Conservation (phyloP, 2,888 invertebrate species). For the Aporophyla lueneburgensis region DNA sequence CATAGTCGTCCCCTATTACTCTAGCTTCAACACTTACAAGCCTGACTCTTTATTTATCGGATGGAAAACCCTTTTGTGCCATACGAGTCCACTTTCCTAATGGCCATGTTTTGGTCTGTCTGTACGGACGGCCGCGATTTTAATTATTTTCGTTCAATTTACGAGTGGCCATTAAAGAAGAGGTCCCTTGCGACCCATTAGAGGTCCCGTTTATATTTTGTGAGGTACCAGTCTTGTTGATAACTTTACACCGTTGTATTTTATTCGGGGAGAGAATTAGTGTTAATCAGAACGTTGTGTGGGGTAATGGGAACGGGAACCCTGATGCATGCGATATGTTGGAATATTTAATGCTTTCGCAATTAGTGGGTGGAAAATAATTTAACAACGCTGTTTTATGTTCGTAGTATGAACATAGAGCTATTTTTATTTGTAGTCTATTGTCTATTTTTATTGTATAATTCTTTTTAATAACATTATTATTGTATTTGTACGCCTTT, state of each 20-base stretch:
- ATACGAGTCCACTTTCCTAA: slow-evolving; percentile 83
- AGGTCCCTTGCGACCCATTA: slow-evolving; percentile 88
- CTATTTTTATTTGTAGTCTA: slow-evolving; percentile 1
- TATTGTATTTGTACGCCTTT: too few species aligned
- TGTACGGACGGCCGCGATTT: slow-evolving; percentile 80
- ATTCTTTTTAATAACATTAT: too few species aligned
- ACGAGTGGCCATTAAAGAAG: slow-evolving; percentile 90
- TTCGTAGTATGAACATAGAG: neutral
- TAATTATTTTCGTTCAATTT: slow-evolving; percentile 91
- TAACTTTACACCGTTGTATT: slow-evolving; percentile 87
- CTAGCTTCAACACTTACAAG: slow-evolving; percentile 69
- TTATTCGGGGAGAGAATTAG: slow-evolving; percentile 84
- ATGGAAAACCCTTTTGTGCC: slow-evolving; percentile 86
- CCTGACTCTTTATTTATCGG: slow-evolving; percentile 85
- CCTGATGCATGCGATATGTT: slow-evolving; percentile 77
- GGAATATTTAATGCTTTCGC: slow-evolving; percentile 68
- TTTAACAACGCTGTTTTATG: slow-evolving; percentile 47
- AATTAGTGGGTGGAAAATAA: slow-evolving; percentile 62
- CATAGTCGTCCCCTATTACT: slow-evolving; percentile 48
- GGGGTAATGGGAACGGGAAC: slow-evolving; percentile 75
- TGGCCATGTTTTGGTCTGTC: slow-evolving; percentile 87
- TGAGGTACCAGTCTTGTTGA: slow-evolving; percentile 87
- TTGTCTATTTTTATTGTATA: too few species aligned
- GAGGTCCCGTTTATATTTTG: slow-evolving; percentile 78
- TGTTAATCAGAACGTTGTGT: slow-evolving; percentile 79